phyloP scores from a whole-genome alignment of 2,113 vertebrate genomes.

The Corythaixoides concolor region DNA sequence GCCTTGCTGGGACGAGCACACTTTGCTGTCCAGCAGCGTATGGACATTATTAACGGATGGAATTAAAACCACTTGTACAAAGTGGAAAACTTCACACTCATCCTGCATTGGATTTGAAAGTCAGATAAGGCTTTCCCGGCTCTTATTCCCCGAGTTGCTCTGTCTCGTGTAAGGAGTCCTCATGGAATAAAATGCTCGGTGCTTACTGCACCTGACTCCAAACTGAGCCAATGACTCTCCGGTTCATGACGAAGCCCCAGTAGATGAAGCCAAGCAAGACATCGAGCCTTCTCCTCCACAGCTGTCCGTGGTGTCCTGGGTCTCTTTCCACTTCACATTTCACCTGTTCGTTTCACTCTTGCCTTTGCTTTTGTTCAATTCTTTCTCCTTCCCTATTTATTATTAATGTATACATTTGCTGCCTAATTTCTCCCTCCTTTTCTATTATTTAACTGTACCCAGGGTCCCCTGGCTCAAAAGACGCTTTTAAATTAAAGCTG shows the following conservation, averaged over 20 bases:
- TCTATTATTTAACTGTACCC: neutral
- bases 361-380: neutral
- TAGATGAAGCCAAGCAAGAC: neutral
- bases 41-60: neutral
- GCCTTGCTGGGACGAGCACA: no score
- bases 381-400: neutral
- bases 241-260: neutral
- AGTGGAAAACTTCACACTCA: neutral
- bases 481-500: neutral
- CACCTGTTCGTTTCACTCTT: neutral
- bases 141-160: neutral
- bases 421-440: neutral
- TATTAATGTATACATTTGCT: neutral
- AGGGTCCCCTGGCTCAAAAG: neutral
- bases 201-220: neutral
- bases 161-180: neutral
- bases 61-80: neutral
- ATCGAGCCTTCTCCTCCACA: neutral
- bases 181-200: neutral
- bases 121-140: neutral
- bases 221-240: rapidly evolving
- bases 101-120: neutral
- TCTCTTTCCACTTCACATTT: neutral
- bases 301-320: neutral
- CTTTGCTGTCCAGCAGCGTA: neutral